phyloP scores from a whole-genome alignment of 2,113 vertebrate genomes.

The Pao palembangensis region DNA sequence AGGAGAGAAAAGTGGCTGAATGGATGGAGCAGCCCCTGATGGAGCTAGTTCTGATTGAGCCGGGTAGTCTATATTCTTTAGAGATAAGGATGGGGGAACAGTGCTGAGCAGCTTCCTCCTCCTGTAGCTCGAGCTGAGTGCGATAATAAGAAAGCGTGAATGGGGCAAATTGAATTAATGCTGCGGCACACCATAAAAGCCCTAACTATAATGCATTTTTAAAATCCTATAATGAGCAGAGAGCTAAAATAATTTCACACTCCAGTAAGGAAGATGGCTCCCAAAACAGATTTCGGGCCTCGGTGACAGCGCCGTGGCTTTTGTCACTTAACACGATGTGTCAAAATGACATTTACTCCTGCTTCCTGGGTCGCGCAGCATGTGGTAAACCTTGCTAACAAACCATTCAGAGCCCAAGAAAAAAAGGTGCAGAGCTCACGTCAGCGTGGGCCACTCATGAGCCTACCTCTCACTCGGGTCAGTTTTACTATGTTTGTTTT shows the following conservation, averaged over 20 bases:
- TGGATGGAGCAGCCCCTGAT: constrained; percentile 44
- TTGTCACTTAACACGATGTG: constrained; percentile 61
- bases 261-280: constrained; percentile 67
- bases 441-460: constrained; percentile 12
- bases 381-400: constrained; percentile 26
- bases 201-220: constrained; percentile 74
- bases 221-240: constrained; percentile 75
- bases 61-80: constrained; percentile 68
- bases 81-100: constrained; percentile 64
- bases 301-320: constrained; percentile 54
- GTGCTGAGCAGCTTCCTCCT: constrained; percentile 63
- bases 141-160: constrained; percentile 70
- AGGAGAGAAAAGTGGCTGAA: constrained; percentile 40
- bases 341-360: constrained; percentile 52
- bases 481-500: constrained; percentile 45
- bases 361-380: constrained; percentile 30
- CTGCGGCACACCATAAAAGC: constrained; percentile 70
- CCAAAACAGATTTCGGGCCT: constrained; percentile 61
- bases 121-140: constrained; percentile 61
- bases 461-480: constrained; percentile 43
- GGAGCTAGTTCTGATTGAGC: constrained; percentile 61
- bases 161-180: constrained; percentile 76
- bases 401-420: constrained; percentile 26
- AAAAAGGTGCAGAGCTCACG: constrained; percentile 18
- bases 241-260: constrained; percentile 78